Evolutionary conservation across 2,888 invertebrate genomes (phyloP), one percentile per base, ranked within the genome.

Genomic region (Drosophila emarginata): DNA sequence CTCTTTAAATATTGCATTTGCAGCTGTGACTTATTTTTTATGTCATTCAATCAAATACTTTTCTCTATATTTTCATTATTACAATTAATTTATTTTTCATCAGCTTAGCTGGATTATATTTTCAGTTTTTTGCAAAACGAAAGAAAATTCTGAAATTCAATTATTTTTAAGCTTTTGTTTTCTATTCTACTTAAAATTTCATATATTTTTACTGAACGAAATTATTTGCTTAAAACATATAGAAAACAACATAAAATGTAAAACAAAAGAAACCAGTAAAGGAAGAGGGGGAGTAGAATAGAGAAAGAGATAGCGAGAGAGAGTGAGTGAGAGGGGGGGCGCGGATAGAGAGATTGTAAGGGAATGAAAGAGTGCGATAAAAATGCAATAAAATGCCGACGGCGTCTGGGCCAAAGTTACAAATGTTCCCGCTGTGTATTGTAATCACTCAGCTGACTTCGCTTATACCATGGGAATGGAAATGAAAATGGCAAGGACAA

Each of bases 401-500:
- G 61, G 53, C 53, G 67, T 61, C 61, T 64, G 50, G n/a, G 45
- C 59, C 52, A 40, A 66, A 54, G 56, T 67, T 61, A 71, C 68
- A 80, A 78, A 80, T 78, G 78, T 69, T 32, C 65, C 74, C 69
- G 60, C 60, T 76, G 76, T 68, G 78, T 78, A 80, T 77, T 78
- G 79, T 80, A 76, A 80, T 78, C 74, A 78, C 72, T 80, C 72
- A 77, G 76, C 62, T 70, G 67, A 67, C 69, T 64, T 77, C 45
- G 21, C 67, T 61, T 60, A 52, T 52, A 50, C 26, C 6, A 9
- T 9, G 40, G 2, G 15, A 45, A 45, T 18, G 40, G 56, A 36
- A 53, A 28, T 53, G 54, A 18, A n/a, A 56, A 56, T 51, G 51
- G 52, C 12, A 52, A 52, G n/a, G 23, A n/a, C 11, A 11, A 21